Evolutionary conservation across 2,113 vertebrate species (phyloP).

Genomic region (Macrotus californicus): DNA sequence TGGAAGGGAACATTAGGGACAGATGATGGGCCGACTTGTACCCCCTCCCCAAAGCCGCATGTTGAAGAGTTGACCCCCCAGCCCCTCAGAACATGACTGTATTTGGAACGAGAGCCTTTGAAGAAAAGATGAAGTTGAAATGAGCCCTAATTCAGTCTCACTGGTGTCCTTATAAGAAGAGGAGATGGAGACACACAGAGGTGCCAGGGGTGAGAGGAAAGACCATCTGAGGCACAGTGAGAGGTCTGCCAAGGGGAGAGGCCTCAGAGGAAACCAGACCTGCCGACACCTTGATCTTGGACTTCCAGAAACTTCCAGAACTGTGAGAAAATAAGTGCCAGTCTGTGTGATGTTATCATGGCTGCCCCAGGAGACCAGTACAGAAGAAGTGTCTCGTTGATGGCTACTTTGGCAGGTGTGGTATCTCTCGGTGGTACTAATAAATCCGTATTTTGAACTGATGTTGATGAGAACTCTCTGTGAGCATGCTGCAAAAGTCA

Average conservation of each 20-base stretch:
- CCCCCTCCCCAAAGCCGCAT: not conserved
- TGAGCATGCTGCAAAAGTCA: not conserved
- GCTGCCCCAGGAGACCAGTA: not conserved
- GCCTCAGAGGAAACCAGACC: accelerated
- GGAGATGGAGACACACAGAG: too few relatives aligned
- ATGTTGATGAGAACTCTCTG: not conserved
- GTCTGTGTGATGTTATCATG: not conserved
- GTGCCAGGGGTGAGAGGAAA: accelerated
- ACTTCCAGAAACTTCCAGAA: not conserved
- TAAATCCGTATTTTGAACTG: not conserved
- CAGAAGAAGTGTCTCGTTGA: not conserved
- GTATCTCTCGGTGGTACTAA: not conserved
- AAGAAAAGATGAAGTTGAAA: too few relatives aligned
- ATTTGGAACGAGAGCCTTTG: not conserved
- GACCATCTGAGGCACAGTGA: accelerated
- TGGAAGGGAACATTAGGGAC: not conserved
- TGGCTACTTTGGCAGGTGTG: not conserved
- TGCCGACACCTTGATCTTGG: not conserved
- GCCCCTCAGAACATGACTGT: not conserved
- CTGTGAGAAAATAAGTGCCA: too few relatives aligned
- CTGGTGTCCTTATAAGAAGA: not conserved
- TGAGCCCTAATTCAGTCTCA: not conserved
- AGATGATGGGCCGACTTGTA: accelerated
- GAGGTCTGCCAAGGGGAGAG: not conserved
- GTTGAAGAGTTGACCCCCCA: not conserved